Evolutionary conservation across 1,140 invertebrate genomes (phyloP).

Genomic region (Dufourea novaeangliae): DNA sequence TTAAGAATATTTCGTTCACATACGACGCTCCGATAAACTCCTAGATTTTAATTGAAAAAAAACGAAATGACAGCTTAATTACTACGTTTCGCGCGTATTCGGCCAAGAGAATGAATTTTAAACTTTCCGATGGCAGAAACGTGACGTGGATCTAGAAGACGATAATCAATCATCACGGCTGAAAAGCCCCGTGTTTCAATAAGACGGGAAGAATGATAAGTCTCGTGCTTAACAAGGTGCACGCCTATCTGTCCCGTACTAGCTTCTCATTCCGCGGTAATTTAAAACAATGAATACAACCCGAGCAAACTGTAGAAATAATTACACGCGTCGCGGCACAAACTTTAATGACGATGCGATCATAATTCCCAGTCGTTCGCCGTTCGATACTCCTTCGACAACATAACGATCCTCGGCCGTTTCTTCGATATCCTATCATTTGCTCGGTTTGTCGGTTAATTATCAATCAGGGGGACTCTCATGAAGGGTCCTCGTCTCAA

Average conservation of each 20-base stretch:
- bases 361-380: constrained; percentile 37
- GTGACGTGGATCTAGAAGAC: not conserved
- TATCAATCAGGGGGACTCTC: constrained; percentile 26
- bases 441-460: constrained; percentile 11
- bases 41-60: too few species aligned
- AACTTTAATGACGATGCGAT: constrained; percentile 17
- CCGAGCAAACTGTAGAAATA: constrained; percentile 29
- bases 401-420: constrained; percentile 29
- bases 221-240: constrained; percentile 22
- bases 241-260: not conserved
- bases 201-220: constrained; percentile 3
- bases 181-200: not conserved
- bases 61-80: not conserved
- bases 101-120: not conserved
- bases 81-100: not conserved
- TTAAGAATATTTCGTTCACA: too few species aligned
- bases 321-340: constrained; percentile 26
- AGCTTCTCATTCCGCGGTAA: constrained; percentile 24
- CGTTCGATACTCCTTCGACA: constrained; percentile 18
- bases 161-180: constrained; percentile 1
- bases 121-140: not conserved
- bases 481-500: not conserved
- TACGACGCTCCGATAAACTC: too few species aligned
- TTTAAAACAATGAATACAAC: constrained; percentile 40
- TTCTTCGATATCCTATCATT: constrained; percentile 32